Evolutionary conservation across 2,888 invertebrate species (phyloP).

Genomic region (Scrobipalpa atriplicella): DNA sequence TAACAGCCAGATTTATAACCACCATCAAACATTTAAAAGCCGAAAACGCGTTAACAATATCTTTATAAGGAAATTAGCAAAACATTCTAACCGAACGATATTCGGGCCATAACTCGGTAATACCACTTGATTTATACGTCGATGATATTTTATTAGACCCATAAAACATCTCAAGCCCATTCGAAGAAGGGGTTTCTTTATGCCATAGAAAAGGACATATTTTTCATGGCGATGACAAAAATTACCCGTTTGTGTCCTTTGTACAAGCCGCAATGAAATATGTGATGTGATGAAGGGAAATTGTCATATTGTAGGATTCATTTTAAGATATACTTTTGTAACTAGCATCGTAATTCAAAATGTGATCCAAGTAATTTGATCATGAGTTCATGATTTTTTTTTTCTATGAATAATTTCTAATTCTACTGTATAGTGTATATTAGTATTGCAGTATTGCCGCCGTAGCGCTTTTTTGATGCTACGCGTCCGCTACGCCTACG

Average conservation of each 20-base stretch:
- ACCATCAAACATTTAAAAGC: constrained; percentile 10
- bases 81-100: constrained; percentile 50
- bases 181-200: constrained; percentile 58
- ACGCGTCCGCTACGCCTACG: too few relatives aligned
- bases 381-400: too few relatives aligned
- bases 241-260: constrained; percentile 43
- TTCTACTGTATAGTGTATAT: too few relatives aligned
- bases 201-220: constrained; percentile 53
- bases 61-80: constrained; percentile 54
- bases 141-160: constrained; percentile 68
- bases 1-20: not conserved
- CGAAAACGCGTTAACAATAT: constrained; percentile 26
- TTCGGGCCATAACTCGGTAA: constrained; percentile 55
- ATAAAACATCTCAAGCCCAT: constrained; percentile 64
- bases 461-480: too few relatives aligned
- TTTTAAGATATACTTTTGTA: not conserved
- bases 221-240: constrained; percentile 55
- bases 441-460: too few relatives aligned
- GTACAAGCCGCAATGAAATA: constrained; percentile 10
- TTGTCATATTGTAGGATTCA: constrained; percentile 8
- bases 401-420: too few relatives aligned
- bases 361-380: too few relatives aligned
- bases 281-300: constrained; percentile 21
- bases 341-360: too few relatives aligned
- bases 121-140: constrained; percentile 65